Percentiles rank a stretch among this genome's conserved stretches.
phyloP scores from a whole-genome alignment of 2,888 invertebrate species.

The Thecophora atra region DNA sequence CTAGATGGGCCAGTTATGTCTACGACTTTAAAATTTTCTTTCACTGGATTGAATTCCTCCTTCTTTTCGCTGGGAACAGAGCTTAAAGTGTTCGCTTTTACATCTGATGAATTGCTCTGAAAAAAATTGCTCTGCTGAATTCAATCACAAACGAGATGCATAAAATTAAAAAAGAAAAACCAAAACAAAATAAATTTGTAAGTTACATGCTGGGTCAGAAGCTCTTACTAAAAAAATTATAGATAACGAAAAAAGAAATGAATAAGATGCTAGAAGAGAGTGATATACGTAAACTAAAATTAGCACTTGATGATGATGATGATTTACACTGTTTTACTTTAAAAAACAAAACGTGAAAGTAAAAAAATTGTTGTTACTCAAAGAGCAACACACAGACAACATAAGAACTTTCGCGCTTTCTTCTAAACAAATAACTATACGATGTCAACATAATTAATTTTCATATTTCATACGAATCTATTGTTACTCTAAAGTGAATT shows the following conservation, averaged over 20 bases:
- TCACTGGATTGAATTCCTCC: background rate
- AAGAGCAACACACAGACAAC: no score
- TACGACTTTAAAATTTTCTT: constrained; percentile 35
- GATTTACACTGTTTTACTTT: no score
- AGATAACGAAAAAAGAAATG: no score
- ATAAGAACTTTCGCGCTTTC: background rate
- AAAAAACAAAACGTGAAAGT: no score
- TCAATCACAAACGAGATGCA: constrained; percentile 25
- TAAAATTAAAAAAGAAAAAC: constrained; percentile 30
- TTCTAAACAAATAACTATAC: background rate
- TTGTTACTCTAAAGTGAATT: no score
- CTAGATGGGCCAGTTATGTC: constrained; percentile 51
- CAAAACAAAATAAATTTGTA: constrained; percentile 24
- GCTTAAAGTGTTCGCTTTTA: background rate
- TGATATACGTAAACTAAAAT: no score
- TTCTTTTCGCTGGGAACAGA: background rate
- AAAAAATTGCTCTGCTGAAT: constrained; percentile 35
- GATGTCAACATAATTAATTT: background rate
- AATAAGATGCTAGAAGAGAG: no score
- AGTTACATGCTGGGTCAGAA: no score
- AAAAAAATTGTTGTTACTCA: no score
- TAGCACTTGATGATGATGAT: no score
- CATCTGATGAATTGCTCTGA: constrained; percentile 28
- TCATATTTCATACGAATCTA: background rate
- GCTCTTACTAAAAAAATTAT: no score